Conservation (phyloP, 2,888 invertebrate species). For the Nezara viridula region DNA sequence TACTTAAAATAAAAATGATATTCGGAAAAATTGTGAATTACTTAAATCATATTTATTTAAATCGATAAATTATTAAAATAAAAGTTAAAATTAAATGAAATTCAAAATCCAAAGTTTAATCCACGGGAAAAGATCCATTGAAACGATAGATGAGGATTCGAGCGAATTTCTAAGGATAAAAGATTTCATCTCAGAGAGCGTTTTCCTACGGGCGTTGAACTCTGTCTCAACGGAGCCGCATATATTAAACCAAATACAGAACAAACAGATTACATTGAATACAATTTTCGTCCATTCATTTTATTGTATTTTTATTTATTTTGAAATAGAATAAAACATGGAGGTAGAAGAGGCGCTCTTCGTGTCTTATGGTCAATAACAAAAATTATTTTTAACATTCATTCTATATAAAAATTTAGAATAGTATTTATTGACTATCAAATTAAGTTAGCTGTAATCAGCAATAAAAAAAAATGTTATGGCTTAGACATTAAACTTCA, state of each 20-base stretch:
- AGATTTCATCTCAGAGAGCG: not conserved
- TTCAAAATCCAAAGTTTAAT: too few relatives aligned
- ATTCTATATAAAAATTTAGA: too few relatives aligned
- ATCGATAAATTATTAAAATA: not conserved
- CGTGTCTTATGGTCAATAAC: not conserved
- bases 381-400: too few relatives aligned
- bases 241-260: not conserved
- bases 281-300: not conserved
- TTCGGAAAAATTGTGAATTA: too few relatives aligned
- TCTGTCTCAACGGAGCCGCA: not conserved
- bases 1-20: too few relatives aligned
- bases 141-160: not conserved
- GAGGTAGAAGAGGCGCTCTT: not conserved
- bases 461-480: too few relatives aligned
- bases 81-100: too few relatives aligned
- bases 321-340: not conserved
- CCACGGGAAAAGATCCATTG: not conserved
- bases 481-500: too few relatives aligned
- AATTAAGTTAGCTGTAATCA: too few relatives aligned
- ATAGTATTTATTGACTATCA: too few relatives aligned
- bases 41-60: too few relatives aligned
- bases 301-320: slow-evolving; percentile 3
- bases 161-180: not conserved
- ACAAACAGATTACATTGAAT: not conserved
- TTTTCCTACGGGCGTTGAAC: not conserved